Base-by-base conservation (phyloP, 1,140 invertebrate genomes). In the Chymomyza costata region DNA sequence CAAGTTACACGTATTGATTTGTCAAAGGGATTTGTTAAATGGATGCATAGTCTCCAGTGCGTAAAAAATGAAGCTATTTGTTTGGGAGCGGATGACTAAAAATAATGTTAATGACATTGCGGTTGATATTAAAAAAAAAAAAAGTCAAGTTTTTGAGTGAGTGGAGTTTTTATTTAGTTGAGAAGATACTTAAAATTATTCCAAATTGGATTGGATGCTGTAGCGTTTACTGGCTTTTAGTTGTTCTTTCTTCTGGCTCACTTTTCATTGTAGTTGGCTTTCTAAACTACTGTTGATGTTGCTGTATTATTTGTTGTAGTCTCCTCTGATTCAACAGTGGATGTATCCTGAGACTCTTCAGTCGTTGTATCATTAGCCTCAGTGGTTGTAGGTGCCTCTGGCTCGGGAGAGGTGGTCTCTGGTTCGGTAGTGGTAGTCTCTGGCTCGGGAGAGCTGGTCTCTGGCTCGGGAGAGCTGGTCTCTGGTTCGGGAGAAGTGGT, bases 1-100 rank as follows among this genome's bases (percentile, higher is more conserved):
- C 40, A 62, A 52, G 2, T 30, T 14, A 15, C 31, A 35, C 28
- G 32, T 63, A 80, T 78, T 78, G 71, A 78, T 71, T 80, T 80
- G 73, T 78, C 73, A 60, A 78, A 80, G 48, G 67, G 44, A 61
- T 56, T 51, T 61, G 38, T 56, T 44, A 78, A 76, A 76, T 68
- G 76, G 67, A 59, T 58, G 70, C 49, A 40, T 49, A 52, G 59
- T 65, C 70, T 35, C 55, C 53, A 51, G 11, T 35, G 45, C 21
- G 21, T 25, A 25, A 3, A 53, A 70, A 52, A n/a, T n/a, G n/a
- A n/a, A n/a, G n/a, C n/a, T n/a, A n/a, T n/a, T n/a, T n/a, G 25
- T 28, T 28, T 28, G 5, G 10, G 10, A 28, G 25, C 25, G 10
- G 46, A 55, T 61, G 38, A 15, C 15, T 18, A 14, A 55, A 58